phyloP scores from a whole-genome alignment of 2,797 vertebrate species.

The Dermochelys coriacea region DNA sequence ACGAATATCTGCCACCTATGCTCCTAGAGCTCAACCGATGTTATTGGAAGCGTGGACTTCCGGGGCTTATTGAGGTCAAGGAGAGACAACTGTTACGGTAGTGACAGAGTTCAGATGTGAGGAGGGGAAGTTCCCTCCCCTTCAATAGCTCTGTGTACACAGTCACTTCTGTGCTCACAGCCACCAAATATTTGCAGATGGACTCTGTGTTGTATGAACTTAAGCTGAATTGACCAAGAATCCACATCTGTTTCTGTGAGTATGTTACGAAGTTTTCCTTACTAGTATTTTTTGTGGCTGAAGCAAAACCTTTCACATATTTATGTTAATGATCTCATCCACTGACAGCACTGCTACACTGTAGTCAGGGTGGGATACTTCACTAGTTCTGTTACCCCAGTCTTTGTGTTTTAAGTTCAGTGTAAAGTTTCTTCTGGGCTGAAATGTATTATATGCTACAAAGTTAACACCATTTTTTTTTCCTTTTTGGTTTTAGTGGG shows the following conservation, averaged over 20 bases:
- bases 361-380: not conserved
- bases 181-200: not conserved
- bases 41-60: not conserved
- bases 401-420: not conserved
- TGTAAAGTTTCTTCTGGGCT: not conserved
- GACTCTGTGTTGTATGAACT: not conserved
- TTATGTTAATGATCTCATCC: not conserved
- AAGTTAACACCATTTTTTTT: not conserved
- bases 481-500: not conserved
- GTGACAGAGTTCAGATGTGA: not conserved
- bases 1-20: not conserved
- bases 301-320: not conserved
- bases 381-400: not conserved
- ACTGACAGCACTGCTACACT: not conserved
- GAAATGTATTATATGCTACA: not conserved
- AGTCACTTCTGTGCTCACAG: not conserved
- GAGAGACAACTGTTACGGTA: not conserved
- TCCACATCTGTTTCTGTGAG: too few relatives aligned
- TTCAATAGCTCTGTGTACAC: not conserved
- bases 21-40: not conserved
- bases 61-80: not conserved
- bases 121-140: not conserved
- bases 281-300: not conserved
- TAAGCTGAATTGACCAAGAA: not conserved
- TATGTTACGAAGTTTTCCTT: too few relatives aligned